phyloP scores from a whole-genome alignment of 2,888 invertebrate species.

The Apamea crenata region DNA sequence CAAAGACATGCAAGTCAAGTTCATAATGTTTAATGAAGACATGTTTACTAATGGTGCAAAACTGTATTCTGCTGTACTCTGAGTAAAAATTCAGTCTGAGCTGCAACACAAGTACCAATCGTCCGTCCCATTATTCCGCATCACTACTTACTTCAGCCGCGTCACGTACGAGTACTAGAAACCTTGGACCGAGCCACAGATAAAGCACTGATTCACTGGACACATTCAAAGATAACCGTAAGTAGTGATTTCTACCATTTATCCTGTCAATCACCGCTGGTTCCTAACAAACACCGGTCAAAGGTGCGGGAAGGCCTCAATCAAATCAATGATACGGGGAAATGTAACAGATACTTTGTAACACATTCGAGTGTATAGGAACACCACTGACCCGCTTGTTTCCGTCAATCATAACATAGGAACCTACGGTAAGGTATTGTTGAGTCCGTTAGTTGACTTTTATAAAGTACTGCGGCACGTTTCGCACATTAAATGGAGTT shows the following conservation, averaged over 20 bases:
- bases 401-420: constrained; percentile 75
- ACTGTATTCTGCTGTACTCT: not conserved
- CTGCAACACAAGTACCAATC: not conserved
- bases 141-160: constrained; percentile 30
- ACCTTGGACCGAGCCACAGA: constrained; percentile 50
- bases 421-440: constrained; percentile 59
- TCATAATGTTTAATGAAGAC: not conserved
- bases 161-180: constrained; percentile 57
- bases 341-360: constrained; percentile 72
- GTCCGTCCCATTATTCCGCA: constrained; percentile 32
- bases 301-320: constrained; percentile 75
- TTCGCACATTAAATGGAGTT: constrained; percentile 58
- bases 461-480: constrained; percentile 59
- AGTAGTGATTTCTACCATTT: constrained; percentile 67
- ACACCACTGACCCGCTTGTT: constrained; percentile 77
- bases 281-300: constrained; percentile 72
- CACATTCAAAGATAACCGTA: constrained; percentile 65
- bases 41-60: not conserved
- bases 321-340: constrained; percentile 68
- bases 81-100: constrained; percentile 19
- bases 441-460: constrained; percentile 60
- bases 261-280: constrained; percentile 66
- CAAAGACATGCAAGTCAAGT: not conserved
- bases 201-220: constrained; percentile 61
- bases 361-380: constrained; percentile 62